Evolutionary conservation across 2,888 invertebrate genomes (phyloP).

Genomic region (Adelognathus sp.): DNA sequence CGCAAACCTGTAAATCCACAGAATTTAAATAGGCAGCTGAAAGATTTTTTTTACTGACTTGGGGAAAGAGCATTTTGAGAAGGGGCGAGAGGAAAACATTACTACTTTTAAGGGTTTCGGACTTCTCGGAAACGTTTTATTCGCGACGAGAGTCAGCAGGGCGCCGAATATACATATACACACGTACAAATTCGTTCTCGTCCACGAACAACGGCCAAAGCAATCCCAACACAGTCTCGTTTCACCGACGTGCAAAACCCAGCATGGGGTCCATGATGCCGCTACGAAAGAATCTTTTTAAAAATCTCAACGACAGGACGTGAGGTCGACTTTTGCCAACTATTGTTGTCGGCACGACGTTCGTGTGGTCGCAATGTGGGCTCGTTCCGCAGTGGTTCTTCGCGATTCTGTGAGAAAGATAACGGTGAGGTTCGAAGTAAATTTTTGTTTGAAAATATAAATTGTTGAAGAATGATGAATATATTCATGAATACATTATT

Average conservation of each 20-base stretch:
- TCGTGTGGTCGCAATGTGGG: constrained; percentile 35
- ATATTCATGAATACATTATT: too few relatives aligned
- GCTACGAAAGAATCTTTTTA: constrained; percentile 45
- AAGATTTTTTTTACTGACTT: neutral
- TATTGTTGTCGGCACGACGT: constrained; percentile 53
- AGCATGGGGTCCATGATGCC: constrained; percentile 48
- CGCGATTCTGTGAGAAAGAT: neutral
- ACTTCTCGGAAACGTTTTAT: constrained; percentile 30
- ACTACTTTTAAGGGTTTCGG: constrained; percentile 15
- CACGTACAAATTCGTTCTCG: constrained; percentile 33
- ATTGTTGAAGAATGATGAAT: too few relatives aligned
- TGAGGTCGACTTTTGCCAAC: constrained; percentile 41
- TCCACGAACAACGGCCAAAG: constrained; percentile 30
- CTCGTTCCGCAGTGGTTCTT: constrained; percentile 1
- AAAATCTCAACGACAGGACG: constrained; percentile 45
- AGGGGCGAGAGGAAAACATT: neutral
- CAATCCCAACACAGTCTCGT: constrained; percentile 9
- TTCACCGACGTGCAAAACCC: constrained; percentile 45
- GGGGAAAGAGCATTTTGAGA: neutral
- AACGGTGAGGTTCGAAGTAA: too few relatives aligned
- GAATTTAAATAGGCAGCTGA: too few relatives aligned
- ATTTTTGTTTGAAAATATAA: too few relatives aligned
- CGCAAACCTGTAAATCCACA: neutral
- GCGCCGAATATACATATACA: constrained; percentile 35
- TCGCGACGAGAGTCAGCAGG: constrained; percentile 44